Conservation (phyloP, 2,888 invertebrate genomes). For the Campoletis raptor region DNA sequence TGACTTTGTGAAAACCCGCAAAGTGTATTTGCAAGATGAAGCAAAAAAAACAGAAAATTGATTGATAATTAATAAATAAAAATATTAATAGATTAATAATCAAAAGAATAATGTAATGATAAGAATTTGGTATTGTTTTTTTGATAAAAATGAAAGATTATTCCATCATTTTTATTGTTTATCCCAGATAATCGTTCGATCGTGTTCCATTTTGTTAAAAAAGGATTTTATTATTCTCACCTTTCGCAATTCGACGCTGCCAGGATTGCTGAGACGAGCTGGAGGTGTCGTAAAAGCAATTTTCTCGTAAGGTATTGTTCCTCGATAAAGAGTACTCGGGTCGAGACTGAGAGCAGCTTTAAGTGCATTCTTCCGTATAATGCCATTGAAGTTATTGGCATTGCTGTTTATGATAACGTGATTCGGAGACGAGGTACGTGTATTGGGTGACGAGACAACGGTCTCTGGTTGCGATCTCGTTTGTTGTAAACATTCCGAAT, state of each 20-base stretch:
- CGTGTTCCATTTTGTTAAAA: neutral
- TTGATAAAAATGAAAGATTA: neutral
- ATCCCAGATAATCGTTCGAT: neutral
- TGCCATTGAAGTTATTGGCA: slow-evolving; percentile 80
- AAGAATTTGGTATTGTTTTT: neutral
- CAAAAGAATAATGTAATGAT: neutral
- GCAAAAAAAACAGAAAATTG: too few species aligned
- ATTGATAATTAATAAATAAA: neutral
- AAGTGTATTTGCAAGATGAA: too few species aligned
- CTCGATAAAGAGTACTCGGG: slow-evolving; percentile 81
- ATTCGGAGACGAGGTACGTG: slow-evolving; percentile 81
- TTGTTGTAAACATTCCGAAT: slow-evolving; percentile 77
- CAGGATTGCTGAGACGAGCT: slow-evolving; percentile 78
- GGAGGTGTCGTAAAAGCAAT: slow-evolving; percentile 81
- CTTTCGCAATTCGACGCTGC: slow-evolving; percentile 79
- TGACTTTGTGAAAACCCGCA: too few species aligned
- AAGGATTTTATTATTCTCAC: slow-evolving; percentile 63
- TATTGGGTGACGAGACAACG: slow-evolving; percentile 80
- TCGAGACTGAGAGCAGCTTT: slow-evolving; percentile 84
- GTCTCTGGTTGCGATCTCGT: slow-evolving; percentile 76
- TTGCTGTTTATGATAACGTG: slow-evolving; percentile 73
- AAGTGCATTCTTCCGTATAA: slow-evolving; percentile 81
- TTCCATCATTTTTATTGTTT: neutral
- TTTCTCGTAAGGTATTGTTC: slow-evolving; percentile 82
- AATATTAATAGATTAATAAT: neutral